A percentile compares a stretch with the other conserved stretches of the same genome.
Conservation (phyloP, 2,888 invertebrate genomes). For the Calliphora vomitoria region DNA sequence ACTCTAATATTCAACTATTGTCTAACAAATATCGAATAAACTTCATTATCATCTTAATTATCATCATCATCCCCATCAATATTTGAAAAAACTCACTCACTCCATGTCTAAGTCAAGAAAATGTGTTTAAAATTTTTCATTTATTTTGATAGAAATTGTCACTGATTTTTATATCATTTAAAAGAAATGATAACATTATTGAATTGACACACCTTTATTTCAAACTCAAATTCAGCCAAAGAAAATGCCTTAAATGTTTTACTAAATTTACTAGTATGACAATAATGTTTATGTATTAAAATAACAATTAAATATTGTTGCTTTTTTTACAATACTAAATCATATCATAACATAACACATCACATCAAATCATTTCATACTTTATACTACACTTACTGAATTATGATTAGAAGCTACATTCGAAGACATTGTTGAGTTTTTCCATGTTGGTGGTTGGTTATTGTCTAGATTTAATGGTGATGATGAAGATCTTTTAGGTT, state of each 20-base stretch:
- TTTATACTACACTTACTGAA: conserved; percentile 36
- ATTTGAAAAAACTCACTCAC: conserved; percentile 15
- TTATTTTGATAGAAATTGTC: conserved; percentile 47
- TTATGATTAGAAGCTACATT: background rate
- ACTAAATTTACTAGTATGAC: background rate
- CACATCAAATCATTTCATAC: background rate
- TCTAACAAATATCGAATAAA: background rate
- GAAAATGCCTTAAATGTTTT: background rate
- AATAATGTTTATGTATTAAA: background rate
- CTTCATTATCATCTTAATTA: background rate
- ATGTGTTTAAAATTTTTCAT: conserved; percentile 41
- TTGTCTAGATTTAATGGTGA: background rate
- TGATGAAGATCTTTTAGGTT: conserved; percentile 4
- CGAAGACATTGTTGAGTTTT: background rate
- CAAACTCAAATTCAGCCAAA: background rate
- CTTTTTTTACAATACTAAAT: background rate
- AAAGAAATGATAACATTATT: conserved; percentile 24
- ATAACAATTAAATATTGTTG: background rate
- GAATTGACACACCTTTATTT: conserved; percentile 29
- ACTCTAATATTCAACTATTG: background rate
- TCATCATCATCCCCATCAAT: background rate
- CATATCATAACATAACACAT: background rate
- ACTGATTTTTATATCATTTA: conserved; percentile 29
- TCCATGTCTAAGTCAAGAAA: conserved; percentile 12
- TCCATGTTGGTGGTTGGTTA: conserved; percentile 1